These are phyloP conservation scores for Nycticebus coucang DNA, from an alignment of 2,113 vertebrate species.

Conservation along the genomic window DNA sequence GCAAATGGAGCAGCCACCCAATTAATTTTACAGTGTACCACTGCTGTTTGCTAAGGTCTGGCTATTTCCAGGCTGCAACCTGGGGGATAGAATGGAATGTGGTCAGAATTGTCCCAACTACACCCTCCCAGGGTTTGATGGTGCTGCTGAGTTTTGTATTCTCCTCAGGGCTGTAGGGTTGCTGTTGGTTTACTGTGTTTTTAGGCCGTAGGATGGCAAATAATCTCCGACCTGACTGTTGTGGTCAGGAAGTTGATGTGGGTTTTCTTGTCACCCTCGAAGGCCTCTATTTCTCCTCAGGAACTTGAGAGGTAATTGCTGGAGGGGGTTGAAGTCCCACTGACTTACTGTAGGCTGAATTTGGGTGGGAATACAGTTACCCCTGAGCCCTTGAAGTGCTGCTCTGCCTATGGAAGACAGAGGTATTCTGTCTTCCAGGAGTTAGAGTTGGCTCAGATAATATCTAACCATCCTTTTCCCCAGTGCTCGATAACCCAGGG, in stretches of 20 bases:
- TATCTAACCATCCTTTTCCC: rapidly evolving
- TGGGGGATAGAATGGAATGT: background rate
- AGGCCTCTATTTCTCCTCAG: background rate
- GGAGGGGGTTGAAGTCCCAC: background rate
- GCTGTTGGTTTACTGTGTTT: background rate
- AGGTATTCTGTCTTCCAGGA: too few relatives aligned
- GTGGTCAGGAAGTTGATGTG: background rate
- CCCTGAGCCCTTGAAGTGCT: background rate
- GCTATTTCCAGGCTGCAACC: background rate
- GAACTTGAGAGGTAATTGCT: background rate
- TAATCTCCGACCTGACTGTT: background rate
- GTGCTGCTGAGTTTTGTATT: rapidly evolving
- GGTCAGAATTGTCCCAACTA: background rate
- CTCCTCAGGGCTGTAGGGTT: background rate
- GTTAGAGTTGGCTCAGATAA: background rate
- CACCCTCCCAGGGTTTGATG: background rate
- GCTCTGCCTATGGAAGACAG: background rate
- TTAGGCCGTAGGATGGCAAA: rapidly evolving
- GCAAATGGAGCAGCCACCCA: background rate
- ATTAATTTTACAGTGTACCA: rapidly evolving
- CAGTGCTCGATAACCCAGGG: background rate
- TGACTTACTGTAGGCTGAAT: background rate
- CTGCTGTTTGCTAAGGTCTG: background rate
- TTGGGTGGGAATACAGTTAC: background rate
- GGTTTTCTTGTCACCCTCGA: background rate